A percentile compares a stretch with the other conserved stretches of the same genome.
Conservation (phyloP, 2,888 invertebrate genomes). For the Apodemia zela region DNA sequence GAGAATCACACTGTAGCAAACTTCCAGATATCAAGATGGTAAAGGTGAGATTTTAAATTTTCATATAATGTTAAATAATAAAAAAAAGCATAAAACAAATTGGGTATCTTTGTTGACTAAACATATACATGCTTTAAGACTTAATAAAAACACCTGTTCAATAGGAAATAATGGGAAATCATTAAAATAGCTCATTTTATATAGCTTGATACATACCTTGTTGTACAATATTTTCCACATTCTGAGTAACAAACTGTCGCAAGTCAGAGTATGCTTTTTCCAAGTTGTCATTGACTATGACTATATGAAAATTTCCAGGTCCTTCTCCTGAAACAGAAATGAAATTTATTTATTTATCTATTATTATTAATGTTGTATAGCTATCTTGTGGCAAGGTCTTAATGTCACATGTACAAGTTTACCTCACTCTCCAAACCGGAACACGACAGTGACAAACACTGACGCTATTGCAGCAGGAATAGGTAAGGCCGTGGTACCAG, state of each 20-base stretch:
- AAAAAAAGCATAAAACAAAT: not conserved
- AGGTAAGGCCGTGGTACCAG: no score
- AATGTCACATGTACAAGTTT: no score
- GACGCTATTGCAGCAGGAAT: no score
- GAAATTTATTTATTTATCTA: slow-evolving; percentile 5
- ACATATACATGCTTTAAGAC: no score
- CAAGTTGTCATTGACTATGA: slow-evolving; percentile 90
- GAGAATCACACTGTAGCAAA: not conserved
- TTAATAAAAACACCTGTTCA: no score
- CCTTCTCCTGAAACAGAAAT: slow-evolving; percentile 54
- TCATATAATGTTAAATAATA: not conserved
- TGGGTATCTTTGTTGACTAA: no score
- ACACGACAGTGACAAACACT: no score
- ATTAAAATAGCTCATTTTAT: not conserved
- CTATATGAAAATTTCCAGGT: slow-evolving; percentile 90
- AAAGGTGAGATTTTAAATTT: no score
- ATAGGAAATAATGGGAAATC: no score
- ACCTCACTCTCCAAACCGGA: no score
- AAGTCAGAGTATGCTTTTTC: slow-evolving; percentile 89
- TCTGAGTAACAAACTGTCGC: slow-evolving; percentile 83
- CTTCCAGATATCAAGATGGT: not conserved
- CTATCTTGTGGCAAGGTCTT: no score
- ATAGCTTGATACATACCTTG: slow-evolving; percentile 55
- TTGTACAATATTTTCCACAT: slow-evolving; percentile 75
- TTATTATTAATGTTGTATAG: no score